A percentile compares a stretch with the other conserved stretches of the same genome.
These are phyloP conservation scores for Sarcophilus harrisii DNA, from an alignment of 2,797 vertebrate genomes.

Conservation along the genomic window DNA sequence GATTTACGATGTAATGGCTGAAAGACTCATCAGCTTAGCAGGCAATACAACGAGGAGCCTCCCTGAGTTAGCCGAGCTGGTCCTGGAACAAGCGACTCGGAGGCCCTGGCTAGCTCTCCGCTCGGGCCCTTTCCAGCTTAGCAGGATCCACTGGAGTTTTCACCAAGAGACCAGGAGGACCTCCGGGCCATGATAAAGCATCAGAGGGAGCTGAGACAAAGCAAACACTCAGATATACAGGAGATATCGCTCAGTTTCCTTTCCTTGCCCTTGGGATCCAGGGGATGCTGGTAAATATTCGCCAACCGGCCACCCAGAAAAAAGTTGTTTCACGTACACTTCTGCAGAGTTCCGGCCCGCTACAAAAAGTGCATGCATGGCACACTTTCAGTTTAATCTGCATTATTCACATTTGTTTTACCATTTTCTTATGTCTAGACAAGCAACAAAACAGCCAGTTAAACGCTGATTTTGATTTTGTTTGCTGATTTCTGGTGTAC, in stretches of 20 bases:
- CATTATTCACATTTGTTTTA: neutral
- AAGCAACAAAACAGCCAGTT: neutral
- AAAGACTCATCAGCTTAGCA: neutral
- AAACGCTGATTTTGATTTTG: neutral
- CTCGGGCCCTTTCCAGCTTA: neutral
- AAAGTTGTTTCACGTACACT: no score
- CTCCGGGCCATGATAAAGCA: neutral
- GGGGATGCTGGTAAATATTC: neutral
- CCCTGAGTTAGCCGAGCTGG: neutral
- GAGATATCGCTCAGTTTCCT: neutral
- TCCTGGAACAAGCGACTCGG: neutral
- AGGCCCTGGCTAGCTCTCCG: neutral
- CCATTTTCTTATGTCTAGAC: neutral
- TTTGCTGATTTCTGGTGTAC: neutral
- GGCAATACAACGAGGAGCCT: neutral
- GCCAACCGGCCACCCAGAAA: neutral
- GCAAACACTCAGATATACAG: neutral
- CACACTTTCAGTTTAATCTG: neutral
- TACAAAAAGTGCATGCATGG: neutral
- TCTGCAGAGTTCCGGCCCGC: neutral
- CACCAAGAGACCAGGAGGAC: neutral
- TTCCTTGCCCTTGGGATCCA: neutral
- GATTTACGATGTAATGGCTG: neutral
- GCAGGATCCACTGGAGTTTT: neutral
- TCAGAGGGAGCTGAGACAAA: neutral